Base-by-base conservation (phyloP, 1,140 invertebrate genomes). In the Pseudoatta argentina region DNA sequence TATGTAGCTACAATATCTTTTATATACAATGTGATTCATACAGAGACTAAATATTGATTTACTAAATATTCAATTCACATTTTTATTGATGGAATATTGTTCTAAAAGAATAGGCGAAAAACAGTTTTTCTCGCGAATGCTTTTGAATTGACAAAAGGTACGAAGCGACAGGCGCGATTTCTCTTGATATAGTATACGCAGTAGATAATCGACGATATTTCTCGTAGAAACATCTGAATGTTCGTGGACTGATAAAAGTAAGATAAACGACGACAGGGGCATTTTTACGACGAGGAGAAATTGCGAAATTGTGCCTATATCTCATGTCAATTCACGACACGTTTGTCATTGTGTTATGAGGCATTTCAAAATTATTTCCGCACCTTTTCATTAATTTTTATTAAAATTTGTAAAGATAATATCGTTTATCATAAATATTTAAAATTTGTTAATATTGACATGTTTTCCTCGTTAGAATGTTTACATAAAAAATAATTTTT, bases 221-320 rank as follows among this genome's bases (percentile, higher is more conserved):
- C 27, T 30, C 44, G 61, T 63, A 61, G 30, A 57, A 61, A 77
- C 30, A 12, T n/a, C 27, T 51, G 30, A 79, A 79, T 79, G 76
- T 67, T 79, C 75, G 61, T 78, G 61, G 34, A 48, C 75, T 77
- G 61, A 67, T 79, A 79, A 67, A 79, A 67, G 63, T 79, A 67
- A 67, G 77, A 67, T 79, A 67, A 55, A 79, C 44, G 61, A 79
- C 21, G 63, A 67, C 77, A 39, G 7, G 3, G 30, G n/a, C 14
- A 67, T 55, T 79, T 79, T 79, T 79, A 79, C 14, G 77, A 78
- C 24, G 5, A 51, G 27, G n/a, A 27, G 18, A 78, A 79, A 79
- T 44, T 48, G 48, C 27, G 44, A 66, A 53, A 79, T 67, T 67
- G 16, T 66, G 61, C 44, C 44, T 77, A 61, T 73, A 73, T 55